Evolutionary conservation across 1,140 invertebrate genomes (phyloP), one percentile per base, ranked within the genome.

Genomic region (Eupeodes corollae): DNA sequence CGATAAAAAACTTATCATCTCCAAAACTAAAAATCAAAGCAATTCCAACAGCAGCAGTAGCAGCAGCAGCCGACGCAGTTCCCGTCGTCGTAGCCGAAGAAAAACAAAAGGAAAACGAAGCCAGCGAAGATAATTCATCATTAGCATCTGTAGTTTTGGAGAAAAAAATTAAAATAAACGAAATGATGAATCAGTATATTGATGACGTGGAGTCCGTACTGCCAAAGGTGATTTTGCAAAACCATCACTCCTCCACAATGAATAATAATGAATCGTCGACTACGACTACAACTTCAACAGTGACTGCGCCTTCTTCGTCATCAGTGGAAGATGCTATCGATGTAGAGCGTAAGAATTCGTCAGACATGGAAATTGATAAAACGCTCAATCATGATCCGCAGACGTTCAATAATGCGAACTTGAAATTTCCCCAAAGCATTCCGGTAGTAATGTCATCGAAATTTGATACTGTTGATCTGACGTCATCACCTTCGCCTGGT

Each of bases 331-430:
- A 44, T n/a, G 35, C 15, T 12, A 18, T 44, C 13, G 11, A 15
- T 13, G 41, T 47, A 13, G 43, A 35, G 10, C 59, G 61, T 13
- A 55, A 60, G 30, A 59, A 63, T 48, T 65, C 63, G 1, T 62
- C 65, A 40, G 63, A 66, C 48, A 66, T 66, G 63, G 63, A 65
- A n/a, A 66, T 66, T 15, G 63, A 66, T 47, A 60, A 63, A 50
- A 51, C 56, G 26, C 37, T 66, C 6, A 53, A 59, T 43, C 63
- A 66, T 42, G 58, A 65, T 50, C 62, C 63, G 1, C 57, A 66
- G 49, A 63, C 63, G 18, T 66, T 66, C 51, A 59, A 65, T 47
- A 64, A 64, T 49, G 41, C 56, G 8, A 26, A 8, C 21, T 26
- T 26, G 8, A 26, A 8, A 26, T 26, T 26, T 8, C 8, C 21